Evolutionary conservation across 2,888 invertebrate species (phyloP), one percentile per base, ranked within the genome.

Genomic region (Coenonympha glycerion): DNA sequence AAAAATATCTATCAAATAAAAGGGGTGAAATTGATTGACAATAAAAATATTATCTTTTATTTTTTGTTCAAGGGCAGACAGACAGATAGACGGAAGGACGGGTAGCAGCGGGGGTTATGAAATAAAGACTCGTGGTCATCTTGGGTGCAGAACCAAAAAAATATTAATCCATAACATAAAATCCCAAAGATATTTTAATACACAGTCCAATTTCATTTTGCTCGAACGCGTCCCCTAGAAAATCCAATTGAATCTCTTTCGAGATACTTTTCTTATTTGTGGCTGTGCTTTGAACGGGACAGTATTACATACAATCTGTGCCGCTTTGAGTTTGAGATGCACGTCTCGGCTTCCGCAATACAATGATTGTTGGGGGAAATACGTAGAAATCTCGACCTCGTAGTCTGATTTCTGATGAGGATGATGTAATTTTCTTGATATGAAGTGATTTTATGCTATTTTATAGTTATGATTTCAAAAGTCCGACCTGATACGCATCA

Each of bases 221-320:
- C 28, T 45, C 44, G 26, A 48, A 28, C 39, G 24, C 36, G 13
- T 37, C 50, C 44, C 36, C 53, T 52, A 48, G 55, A 47, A 57
- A 55, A 51, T 56, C 44, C 49, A 56, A 55, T 56, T 49, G 49
- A 40, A 49, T 15, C 21, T 47, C 24, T 47, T 46, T 47, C 36
- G 28, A 15, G 34, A 33, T 52, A 33, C 47, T 45, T 50, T 49
- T 52, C 52, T 58, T 61, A 58, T 62, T 60, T 63, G 58, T 50
- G 60, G 59, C 46, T 40, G 22, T 50, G 46, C 49, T 56, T 56
- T 56, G 54, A 58, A 57, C 53, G 42, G 52, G 45, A 58, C 60
- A 53, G 53, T 60, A 58, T 53, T 57, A 56, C 50, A 52, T 55
- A 52, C 52, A 56, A 56, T 54, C 52, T 52, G 46, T 24, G 49